Evolutionary conservation across 2,888 invertebrate species (phyloP).

Genomic region (Agrotis clavis): DNA sequence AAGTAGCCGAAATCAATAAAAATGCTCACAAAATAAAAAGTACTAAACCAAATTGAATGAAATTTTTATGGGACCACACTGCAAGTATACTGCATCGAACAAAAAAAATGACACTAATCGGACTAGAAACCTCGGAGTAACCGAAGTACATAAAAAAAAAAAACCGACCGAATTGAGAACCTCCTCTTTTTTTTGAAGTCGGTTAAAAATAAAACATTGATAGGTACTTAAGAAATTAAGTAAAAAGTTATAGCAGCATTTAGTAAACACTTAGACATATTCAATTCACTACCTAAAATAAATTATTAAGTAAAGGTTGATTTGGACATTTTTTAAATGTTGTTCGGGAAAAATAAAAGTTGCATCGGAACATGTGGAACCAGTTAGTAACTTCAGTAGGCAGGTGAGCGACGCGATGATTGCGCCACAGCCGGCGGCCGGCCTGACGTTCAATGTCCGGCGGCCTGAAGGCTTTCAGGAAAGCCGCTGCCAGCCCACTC

Average conservation of each 20-base stretch:
- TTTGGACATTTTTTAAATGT: background rate
- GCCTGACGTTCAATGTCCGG: background rate
- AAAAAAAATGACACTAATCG: no score
- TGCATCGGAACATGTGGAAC: slow-evolving; percentile 20
- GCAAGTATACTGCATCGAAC: no score
- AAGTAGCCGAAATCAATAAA: no score
- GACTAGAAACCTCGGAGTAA: no score
- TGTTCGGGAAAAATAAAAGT: slow-evolving; percentile 39
- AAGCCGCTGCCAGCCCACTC: slow-evolving; percentile 67
- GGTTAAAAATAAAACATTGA: background rate
- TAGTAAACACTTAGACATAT: background rate
- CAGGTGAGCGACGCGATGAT: slow-evolving; percentile 52
- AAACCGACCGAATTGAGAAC: no score
- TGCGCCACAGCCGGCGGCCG: slow-evolving; percentile 66
- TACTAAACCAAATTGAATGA: no score
- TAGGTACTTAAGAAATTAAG: background rate
- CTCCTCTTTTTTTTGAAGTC: no score
- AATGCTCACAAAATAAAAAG: no score
- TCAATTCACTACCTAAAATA: background rate
- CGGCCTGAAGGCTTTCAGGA: slow-evolving; percentile 81
- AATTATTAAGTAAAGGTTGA: slow-evolving; percentile 4
- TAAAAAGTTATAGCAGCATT: background rate
- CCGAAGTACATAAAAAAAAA: no score
- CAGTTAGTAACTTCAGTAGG: background rate
- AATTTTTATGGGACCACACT: no score